phyloP scores from a whole-genome alignment of 2,888 invertebrate genomes.

The Microplitis deprimator region DNA sequence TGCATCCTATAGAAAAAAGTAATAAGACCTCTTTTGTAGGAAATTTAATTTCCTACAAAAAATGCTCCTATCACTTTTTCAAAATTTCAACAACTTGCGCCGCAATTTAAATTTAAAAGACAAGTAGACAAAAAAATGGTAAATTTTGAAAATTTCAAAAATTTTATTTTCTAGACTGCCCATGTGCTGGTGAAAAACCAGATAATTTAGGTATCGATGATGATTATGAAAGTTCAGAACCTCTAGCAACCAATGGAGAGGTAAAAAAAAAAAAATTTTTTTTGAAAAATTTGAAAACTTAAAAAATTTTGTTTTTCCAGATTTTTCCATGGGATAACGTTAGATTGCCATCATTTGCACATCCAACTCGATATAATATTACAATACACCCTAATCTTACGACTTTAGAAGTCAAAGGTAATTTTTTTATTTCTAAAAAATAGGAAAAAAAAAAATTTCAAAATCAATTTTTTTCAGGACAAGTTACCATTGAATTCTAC shows the following conservation, averaged over 20 bases:
- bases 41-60: too few species aligned
- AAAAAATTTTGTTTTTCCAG: conserved; percentile 66
- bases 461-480: conserved; percentile 73
- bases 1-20: too few species aligned
- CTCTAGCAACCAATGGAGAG: conserved; percentile 80
- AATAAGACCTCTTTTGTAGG: too few species aligned
- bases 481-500: conserved; percentile 88
- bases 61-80: too few species aligned
- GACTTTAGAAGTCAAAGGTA: conserved; percentile 90
- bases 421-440: conserved; percentile 47
- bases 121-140: too few species aligned
- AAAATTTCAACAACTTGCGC: too few species aligned
- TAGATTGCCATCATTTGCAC: conserved; percentile 83
- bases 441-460: conserved; percentile 3
- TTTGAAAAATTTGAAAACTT: not conserved
- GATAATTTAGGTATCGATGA: conserved; percentile 77
- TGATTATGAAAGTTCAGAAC: conserved; percentile 78
- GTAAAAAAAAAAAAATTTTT: conserved; percentile 48
- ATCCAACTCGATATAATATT: conserved; percentile 88
- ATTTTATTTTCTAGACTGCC: conserved; percentile 75
- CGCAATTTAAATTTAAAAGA: too few species aligned
- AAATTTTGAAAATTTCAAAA: too few species aligned
- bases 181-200: conserved; percentile 79
- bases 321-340: conserved; percentile 84
- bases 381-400: conserved; percentile 95